Conservation (phyloP, 2,797 vertebrate species). For the Podarcis siculus region DNA sequence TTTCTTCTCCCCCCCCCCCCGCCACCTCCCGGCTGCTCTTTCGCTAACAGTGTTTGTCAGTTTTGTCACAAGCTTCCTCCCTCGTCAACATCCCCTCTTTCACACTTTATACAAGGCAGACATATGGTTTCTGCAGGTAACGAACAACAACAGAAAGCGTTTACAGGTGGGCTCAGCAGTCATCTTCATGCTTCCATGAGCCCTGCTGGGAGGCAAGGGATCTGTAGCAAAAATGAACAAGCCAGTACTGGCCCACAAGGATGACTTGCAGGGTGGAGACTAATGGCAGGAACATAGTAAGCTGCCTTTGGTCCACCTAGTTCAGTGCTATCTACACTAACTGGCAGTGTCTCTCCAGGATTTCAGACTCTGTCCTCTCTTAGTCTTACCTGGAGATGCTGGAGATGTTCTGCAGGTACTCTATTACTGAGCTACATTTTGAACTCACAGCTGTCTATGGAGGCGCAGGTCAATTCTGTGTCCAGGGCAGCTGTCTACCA, state of each 20-base stretch:
- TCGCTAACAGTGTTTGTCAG: conserved; percentile 66
- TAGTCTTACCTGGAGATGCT: too few species aligned
- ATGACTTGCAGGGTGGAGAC: too few species aligned
- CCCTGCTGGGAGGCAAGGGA: not conserved
- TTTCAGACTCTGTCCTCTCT: too few species aligned
- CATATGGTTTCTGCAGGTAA: conserved; percentile 70
- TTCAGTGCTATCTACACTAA: too few species aligned
- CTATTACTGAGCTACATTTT: too few species aligned
- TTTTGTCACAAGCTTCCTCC: conserved; percentile 58
- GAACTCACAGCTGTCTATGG: too few species aligned
- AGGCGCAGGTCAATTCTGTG: too few species aligned
- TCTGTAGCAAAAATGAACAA: not conserved
- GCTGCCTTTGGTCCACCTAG: too few species aligned
- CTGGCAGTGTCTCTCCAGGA: too few species aligned
- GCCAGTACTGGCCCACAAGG: not conserved
- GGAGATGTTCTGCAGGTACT: too few species aligned
- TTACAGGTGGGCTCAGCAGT: conserved; percentile 65
- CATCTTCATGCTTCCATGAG: conserved; percentile 43
- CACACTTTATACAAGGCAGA: conserved; percentile 62
- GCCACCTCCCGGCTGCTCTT: not conserved
- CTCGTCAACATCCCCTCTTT: conserved; percentile 44
- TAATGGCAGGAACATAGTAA: too few species aligned
- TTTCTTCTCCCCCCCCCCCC: conserved; percentile 29
- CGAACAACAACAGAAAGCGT: conserved; percentile 71
- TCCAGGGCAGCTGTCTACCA: too few species aligned